These are phyloP conservation scores for Sicus ferrugineus DNA, from an alignment of 2,888 invertebrate genomes.

Conservation along the genomic window DNA sequence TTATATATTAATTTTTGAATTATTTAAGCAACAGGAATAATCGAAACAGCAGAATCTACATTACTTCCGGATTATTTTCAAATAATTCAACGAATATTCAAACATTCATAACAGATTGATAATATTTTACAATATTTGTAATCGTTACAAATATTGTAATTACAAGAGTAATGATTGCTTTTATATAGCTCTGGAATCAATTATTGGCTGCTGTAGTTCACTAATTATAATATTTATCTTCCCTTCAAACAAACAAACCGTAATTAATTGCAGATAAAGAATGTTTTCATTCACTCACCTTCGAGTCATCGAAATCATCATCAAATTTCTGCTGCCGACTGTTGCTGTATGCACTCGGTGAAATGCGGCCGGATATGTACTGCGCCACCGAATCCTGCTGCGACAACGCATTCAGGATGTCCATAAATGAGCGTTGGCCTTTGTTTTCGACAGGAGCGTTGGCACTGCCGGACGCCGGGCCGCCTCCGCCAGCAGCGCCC, in stretches of 20 bases:
- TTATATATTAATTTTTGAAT: no score
- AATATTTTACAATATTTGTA: no score
- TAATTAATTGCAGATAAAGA: not conserved
- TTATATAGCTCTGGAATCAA: no score
- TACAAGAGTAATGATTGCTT: not conserved
- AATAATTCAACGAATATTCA: no score
- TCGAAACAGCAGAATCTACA: no score
- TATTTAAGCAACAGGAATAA: no score
- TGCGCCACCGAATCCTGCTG: slow-evolving; percentile 61
- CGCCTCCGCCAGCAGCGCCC: slow-evolving; percentile 33
- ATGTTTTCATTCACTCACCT: slow-evolving; percentile 50
- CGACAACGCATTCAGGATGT: slow-evolving; percentile 60
- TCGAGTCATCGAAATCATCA: slow-evolving; percentile 61
- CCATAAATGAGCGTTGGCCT: slow-evolving; percentile 60
- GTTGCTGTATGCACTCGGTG: slow-evolving; percentile 51
- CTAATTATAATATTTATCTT: no score
- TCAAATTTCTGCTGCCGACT: slow-evolving; percentile 48
- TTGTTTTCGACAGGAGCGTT: slow-evolving; percentile 41
- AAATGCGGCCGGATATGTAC: slow-evolving; percentile 58
- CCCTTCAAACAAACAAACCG: no score
- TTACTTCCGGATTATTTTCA: no score
- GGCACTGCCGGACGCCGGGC: slow-evolving; percentile 8
- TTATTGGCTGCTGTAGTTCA: no score
- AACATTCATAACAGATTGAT: no score
- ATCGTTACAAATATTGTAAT: not conserved